Evolutionary conservation across 2,113 vertebrate genomes (phyloP), one percentile per base, ranked within the genome.

Genomic region (Forbesichthys papilliferus): DNA sequence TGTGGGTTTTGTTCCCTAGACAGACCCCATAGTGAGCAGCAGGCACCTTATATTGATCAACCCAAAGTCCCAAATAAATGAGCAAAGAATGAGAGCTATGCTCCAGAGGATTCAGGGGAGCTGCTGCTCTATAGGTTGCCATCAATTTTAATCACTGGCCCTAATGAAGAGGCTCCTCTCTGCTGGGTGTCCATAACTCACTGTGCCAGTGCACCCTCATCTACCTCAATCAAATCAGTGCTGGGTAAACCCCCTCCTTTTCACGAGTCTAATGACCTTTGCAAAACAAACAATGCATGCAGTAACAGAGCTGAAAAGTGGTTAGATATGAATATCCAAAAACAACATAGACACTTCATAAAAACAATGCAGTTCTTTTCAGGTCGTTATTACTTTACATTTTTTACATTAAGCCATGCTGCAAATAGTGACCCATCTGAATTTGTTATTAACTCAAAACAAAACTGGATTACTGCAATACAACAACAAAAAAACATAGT

Each of bases 161-260:
- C 90, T 94, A 93, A 94, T 94, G 92, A 93, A 93, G 92, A 92
- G 91, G 88, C 90, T 93, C 91, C 91, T 93, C 91, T 91, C 89
- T 85, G 90, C 79, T 91, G 92, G 90, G 86, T 80, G 84, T 92
- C 90, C 90, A 94, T 94, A 94, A 94, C 91, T 94, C 93, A 94
- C 88, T 52, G 85, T 88, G 86, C 88, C 85, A 88, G 80, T 75
- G 84, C 77, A 85, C 86, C 87, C 89, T 91, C 82, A 82, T 75
- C 88, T 77, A 83, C 88, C 86, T 90, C 90, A 91, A 91, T 92
- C 87, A 92, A 90, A 92, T 92, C 88, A 82, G 82, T 90, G 84
- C 87, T 73, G 88, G 81, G 61, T 80, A 83, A n/a, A 78, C 84
- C 72, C 77, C 74, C 85, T 85, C 83, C 82, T 91, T 81, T 68